phyloP scores from a whole-genome alignment of 2,888 invertebrate species.

The Eumerus sabulonum region DNA sequence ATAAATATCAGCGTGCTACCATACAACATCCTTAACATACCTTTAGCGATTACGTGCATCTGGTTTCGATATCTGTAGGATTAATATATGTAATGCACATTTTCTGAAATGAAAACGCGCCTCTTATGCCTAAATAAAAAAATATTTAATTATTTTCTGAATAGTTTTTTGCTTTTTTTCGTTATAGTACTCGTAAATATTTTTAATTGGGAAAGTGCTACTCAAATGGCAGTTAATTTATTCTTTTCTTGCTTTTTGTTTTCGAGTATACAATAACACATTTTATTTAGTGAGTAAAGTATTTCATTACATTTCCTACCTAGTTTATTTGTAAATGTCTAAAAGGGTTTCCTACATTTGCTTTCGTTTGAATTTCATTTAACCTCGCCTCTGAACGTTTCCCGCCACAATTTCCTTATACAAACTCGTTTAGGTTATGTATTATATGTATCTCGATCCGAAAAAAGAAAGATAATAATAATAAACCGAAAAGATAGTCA shows the following conservation, averaged over 20 bases:
- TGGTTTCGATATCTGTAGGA: conserved; percentile 60
- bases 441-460: conserved; percentile 16
- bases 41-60: conserved; percentile 32
- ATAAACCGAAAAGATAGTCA: conserved; percentile 30
- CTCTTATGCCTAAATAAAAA: conserved; percentile 64
- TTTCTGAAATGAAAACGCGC: conserved; percentile 48
- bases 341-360: conserved; percentile 60
- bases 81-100: conserved; percentile 51
- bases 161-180: conserved; percentile 49
- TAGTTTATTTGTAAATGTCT: conserved; percentile 68
- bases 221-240: conserved; percentile 61
- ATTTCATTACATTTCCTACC: conserved; percentile 65
- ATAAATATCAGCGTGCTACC: conserved; percentile 46
- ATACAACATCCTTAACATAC: conserved; percentile 28
- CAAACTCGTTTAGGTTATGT: conserved; percentile 37
- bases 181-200: conserved; percentile 16
- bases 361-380: conserved; percentile 38
- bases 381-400: conserved; percentile 7
- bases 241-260: conserved; percentile 39
- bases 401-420: conserved; percentile 31
- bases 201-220: conserved; percentile 47
- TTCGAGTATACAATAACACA: conserved; percentile 41
- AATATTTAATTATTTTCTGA: conserved; percentile 57
- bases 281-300: conserved; percentile 55
- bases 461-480: conserved; percentile 29